Evolutionary conservation across 2,888 invertebrate species (phyloP), one percentile per base, ranked within the genome.

Genomic region (Amiota minor): DNA sequence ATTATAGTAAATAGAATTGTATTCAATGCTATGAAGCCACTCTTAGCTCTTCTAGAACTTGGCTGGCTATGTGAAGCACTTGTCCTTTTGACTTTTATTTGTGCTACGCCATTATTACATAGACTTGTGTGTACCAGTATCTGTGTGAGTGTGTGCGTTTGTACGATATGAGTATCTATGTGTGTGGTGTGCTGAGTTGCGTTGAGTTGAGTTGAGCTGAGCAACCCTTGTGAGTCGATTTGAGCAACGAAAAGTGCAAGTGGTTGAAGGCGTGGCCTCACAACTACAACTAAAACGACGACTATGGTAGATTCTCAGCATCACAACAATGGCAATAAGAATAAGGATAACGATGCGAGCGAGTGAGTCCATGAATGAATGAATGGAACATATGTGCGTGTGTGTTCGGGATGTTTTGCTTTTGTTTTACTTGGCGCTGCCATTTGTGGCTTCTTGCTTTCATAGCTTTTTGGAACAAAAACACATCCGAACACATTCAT

Each of bases 361-460:
- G 56, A 23, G 65, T 71, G 55, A 69, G 50, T 46, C 16, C 61
- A 14, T 72, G 18, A 64, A 70, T 68, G 61, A 68, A 67, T 71
- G 55, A 56, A 70, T 67, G 53, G 50, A 70, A 9, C 65, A 23
- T 74, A 69, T 75, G 61, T 73, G 69, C 69, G 69, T 71, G 59
- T 75, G 69, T 74, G 72, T 78, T 68, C 75, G 70, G 73, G 50
- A 46, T 18, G 77, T 81, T 78, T 81, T 78, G 78, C 61, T 72
- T 68, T 79, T 76, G 80, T 75, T 81, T 83, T 83, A 18, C 53
- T 53, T 85, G 77, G 83, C 85, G 82, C 86, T 86, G 87, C 85
- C 87, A 86, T 87, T 87, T 87, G 88, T 86, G 85, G 86, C 80
- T 85, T 84, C 81, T 80, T 81, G 84, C 82, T 78, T 80, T 80